Evolutionary conservation across 2,113 vertebrate species (phyloP).

Genomic region (Scortum barcoo): DNA sequence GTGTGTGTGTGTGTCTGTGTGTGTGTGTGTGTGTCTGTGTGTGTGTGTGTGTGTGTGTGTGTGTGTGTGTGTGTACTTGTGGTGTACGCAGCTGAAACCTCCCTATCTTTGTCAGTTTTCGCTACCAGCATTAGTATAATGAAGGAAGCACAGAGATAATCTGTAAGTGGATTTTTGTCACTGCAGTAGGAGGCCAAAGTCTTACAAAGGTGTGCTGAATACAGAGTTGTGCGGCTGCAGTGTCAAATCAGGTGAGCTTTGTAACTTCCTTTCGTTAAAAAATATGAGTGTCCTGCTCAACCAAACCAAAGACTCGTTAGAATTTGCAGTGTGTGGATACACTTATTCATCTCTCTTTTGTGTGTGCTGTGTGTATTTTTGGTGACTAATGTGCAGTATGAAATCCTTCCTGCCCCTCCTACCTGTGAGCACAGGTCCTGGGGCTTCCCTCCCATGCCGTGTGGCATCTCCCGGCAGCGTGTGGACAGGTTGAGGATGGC

Average conservation of each 20-base stretch:
- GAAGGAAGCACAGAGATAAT: slow-evolving; percentile 49
- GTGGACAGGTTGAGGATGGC: slow-evolving; percentile 99
- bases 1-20: slow-evolving; percentile 20
- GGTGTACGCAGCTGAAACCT: slow-evolving; percentile 33
- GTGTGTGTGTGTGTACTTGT: slow-evolving; percentile 5
- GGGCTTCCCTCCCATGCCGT: slow-evolving; percentile 93
- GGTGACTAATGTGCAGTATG: not conserved
- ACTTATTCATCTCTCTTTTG: not conserved
- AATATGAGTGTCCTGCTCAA: not conserved
- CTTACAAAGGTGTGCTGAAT: not conserved
- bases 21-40: slow-evolving; percentile 19
- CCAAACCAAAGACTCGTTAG: not conserved
- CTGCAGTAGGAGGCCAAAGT: slow-evolving; percentile 30
- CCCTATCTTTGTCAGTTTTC: slow-evolving; percentile 63
- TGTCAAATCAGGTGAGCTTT: slow-evolving; percentile 14
- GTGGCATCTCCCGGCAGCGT: slow-evolving; percentile 98
- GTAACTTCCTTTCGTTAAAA: not conserved
- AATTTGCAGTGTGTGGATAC: too few relatives aligned
- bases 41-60: slow-evolving; percentile 30
- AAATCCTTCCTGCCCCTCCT: slow-evolving; percentile 54
- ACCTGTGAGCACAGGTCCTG: slow-evolving; percentile 96
- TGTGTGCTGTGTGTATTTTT: too few relatives aligned
- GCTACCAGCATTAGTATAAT: slow-evolving; percentile 62
- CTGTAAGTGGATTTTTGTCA: slow-evolving; percentile 38
- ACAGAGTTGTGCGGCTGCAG: slow-evolving; percentile 14